Percentiles rank a stretch among this genome's conserved stretches.
phyloP scores from a whole-genome alignment of 1,140 invertebrate genomes.

The Ceratina australensis region DNA sequence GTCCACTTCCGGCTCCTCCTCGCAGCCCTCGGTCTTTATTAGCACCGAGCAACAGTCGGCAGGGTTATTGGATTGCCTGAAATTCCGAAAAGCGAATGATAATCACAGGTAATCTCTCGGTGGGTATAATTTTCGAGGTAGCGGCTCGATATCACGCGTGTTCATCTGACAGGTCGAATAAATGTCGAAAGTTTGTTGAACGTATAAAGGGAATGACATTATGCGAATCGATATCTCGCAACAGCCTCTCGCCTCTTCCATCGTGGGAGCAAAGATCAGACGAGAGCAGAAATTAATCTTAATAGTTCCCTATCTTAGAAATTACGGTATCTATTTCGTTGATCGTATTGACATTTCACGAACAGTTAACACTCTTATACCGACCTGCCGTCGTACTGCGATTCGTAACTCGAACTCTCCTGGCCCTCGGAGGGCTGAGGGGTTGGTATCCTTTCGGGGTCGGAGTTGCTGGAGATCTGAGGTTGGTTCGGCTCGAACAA shows the following conservation, averaged over 20 bases:
- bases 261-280: not conserved
- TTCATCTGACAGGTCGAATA: not conserved
- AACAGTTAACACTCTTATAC: slow-evolving; percentile 11
- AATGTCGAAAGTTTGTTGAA: not conserved
- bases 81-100: not conserved
- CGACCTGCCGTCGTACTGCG: slow-evolving; percentile 84
- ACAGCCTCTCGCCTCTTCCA: not conserved
- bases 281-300: slow-evolving; percentile 24
- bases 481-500: slow-evolving; percentile 78
- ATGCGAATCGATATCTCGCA: slow-evolving; percentile 25
- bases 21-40: slow-evolving; percentile 80
- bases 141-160: not conserved
- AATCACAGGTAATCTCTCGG: not conserved
- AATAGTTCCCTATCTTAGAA: slow-evolving; percentile 16
- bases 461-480: slow-evolving; percentile 74
- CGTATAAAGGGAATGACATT: slow-evolving; percentile 21
- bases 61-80: slow-evolving; percentile 76
- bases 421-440: slow-evolving; percentile 79
- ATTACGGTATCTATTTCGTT: slow-evolving; percentile 6
- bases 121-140: not conserved
- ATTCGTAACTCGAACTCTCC: slow-evolving; percentile 82
- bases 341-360: slow-evolving; percentile 38
- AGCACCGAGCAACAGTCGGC: slow-evolving; percentile 78
- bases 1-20: slow-evolving; percentile 81
- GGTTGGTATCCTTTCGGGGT: slow-evolving; percentile 76